Percentiles rank a stretch among this genome's conserved stretches.
Conservation (phyloP, 2,113 vertebrate genomes). For the Xenotilapia leptura region DNA sequence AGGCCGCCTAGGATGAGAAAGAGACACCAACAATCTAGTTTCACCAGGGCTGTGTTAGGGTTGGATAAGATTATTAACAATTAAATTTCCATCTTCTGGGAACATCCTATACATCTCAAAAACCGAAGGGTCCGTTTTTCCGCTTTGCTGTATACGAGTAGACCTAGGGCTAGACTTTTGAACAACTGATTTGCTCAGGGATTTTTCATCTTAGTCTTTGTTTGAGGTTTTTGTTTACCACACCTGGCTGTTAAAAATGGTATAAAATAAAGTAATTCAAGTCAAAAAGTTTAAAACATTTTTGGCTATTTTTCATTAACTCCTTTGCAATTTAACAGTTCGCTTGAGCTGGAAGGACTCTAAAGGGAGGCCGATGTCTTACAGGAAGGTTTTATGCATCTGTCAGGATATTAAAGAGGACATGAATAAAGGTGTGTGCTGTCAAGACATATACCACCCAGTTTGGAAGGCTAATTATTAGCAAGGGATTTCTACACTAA, state of each 20-base stretch:
- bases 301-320: background rate
- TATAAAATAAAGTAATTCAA: background rate
- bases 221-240: background rate
- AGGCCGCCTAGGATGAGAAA: slow-evolving; percentile 75
- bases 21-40: background rate
- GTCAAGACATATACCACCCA: background rate
- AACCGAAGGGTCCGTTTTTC: background rate
- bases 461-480: background rate
- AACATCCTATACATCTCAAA: background rate
- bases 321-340: background rate
- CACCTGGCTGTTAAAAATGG: background rate
- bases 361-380: fast-evolving
- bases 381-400: background rate
- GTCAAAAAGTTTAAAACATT: background rate
- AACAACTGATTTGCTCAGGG: background rate
- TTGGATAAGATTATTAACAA: background rate
- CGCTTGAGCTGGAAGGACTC: background rate
- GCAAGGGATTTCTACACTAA: background rate
- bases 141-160: background rate
- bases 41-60: background rate
- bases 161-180: fast-evolving
- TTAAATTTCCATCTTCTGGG: background rate
- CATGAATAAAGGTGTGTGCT: background rate
- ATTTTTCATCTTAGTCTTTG: background rate
- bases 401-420: background rate